A percentile compares a stretch with the other conserved stretches of the same genome.
Evolutionary conservation across 2,888 invertebrate genomes (phyloP).

Genomic region (Tinea trinotella): DNA sequence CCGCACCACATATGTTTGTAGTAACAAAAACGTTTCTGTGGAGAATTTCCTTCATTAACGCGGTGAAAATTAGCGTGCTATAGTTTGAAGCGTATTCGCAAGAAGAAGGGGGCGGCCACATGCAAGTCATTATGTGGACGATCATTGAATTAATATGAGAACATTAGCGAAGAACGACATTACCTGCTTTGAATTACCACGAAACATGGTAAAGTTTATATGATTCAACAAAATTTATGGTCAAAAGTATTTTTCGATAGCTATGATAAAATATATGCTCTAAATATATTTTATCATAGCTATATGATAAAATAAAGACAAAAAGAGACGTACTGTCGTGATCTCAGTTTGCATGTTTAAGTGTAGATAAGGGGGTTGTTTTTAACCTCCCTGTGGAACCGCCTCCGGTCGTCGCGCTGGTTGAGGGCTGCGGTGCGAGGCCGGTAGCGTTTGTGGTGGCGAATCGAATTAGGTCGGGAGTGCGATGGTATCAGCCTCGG

Average conservation of each 20-base stretch:
- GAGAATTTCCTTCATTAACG: slow-evolving; percentile 57
- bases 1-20: slow-evolving; percentile 32
- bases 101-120: slow-evolving; percentile 48
- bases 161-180: slow-evolving; percentile 41
- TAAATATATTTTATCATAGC: no score
- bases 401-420: background rate
- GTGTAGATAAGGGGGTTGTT: slow-evolving; percentile 52
- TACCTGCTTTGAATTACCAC: slow-evolving; percentile 1
- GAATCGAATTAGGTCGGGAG: slow-evolving; percentile 61
- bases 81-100: slow-evolving; percentile 48
- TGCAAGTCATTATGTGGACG: slow-evolving; percentile 68
- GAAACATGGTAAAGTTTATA: no score
- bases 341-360: slow-evolving; percentile 49
- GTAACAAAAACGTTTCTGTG: slow-evolving; percentile 51
- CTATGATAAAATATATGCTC: no score
- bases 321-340: slow-evolving; percentile 1
- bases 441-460: slow-evolving; percentile 6
- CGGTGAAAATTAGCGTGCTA: slow-evolving; percentile 54
- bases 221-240: no score
- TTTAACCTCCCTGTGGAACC: slow-evolving; percentile 31
- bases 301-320: no score
- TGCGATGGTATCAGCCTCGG: slow-evolving; percentile 45
- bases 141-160: slow-evolving; percentile 67
- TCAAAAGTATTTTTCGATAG: no score
- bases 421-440: slow-evolving; percentile 3